These are phyloP conservation scores for Andrena bucephala DNA, from an alignment of 2,888 invertebrate species.

Conservation along the genomic window DNA sequence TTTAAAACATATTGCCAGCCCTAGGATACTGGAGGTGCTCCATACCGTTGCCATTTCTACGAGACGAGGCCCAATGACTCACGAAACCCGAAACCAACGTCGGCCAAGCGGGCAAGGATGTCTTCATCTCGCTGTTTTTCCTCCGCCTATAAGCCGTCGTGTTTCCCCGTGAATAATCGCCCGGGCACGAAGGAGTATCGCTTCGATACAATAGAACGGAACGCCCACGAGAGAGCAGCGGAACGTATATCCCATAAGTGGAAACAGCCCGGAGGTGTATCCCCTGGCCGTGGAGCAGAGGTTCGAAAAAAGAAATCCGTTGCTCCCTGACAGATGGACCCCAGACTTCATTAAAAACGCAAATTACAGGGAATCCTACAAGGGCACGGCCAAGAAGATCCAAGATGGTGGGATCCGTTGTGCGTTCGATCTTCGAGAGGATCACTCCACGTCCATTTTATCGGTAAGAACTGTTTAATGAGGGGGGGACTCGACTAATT, in stretches of 20 bases:
- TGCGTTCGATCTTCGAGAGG: background rate
- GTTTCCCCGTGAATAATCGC: conserved; percentile 53
- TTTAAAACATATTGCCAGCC: background rate
- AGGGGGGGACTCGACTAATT: conserved; percentile 13
- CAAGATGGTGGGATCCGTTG: background rate
- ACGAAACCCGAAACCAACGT: background rate
- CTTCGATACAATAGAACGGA: conserved; percentile 48
- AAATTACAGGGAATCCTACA: background rate
- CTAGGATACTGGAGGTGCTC: background rate
- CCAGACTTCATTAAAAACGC: conserved; percentile 13
- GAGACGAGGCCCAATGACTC: background rate
- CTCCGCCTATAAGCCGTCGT: conserved; percentile 18
- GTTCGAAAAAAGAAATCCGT: conserved; percentile 8
- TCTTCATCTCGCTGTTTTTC: conserved; percentile 2
- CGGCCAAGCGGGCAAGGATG: background rate
- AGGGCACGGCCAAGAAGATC: background rate
- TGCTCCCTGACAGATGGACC: conserved; percentile 9
- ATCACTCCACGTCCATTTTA: background rate
- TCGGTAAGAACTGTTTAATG: conserved; percentile 3
- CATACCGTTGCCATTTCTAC: background rate
- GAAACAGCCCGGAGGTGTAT: conserved; percentile 33
- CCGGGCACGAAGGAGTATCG: conserved; percentile 35
- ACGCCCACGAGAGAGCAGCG: conserved; percentile 61
- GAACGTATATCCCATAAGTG: conserved; percentile 35
- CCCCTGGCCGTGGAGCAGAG: conserved; percentile 13